Conservation (phyloP, 2,113 vertebrate species). For the Geococcyx californianus region DNA sequence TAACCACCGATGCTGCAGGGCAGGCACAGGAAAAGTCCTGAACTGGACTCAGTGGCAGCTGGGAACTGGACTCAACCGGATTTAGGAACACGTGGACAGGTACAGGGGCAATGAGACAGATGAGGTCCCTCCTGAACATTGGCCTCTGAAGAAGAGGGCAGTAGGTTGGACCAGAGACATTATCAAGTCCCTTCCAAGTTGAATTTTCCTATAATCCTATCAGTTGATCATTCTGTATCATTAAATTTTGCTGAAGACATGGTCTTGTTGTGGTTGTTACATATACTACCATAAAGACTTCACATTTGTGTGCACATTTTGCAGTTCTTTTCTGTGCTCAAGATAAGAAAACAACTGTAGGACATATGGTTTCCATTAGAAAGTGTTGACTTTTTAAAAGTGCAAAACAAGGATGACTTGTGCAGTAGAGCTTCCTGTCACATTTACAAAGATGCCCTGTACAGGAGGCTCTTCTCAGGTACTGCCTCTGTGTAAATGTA, state of each 20-base stretch:
- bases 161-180: background rate
- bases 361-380: background rate
- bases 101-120: too few species aligned
- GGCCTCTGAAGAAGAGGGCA: background rate
- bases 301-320: background rate
- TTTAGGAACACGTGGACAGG: too few species aligned
- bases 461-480: background rate
- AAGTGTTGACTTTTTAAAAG: slow-evolving; percentile 28
- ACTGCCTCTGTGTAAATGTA: slow-evolving; percentile 28
- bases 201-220: background rate
- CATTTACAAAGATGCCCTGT: background rate
- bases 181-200: background rate
- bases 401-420: slow-evolving; percentile 7
- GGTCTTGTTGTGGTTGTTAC: background rate
- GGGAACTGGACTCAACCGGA: too few species aligned
- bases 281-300: background rate
- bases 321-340: background rate
- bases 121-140: too few species aligned
- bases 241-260: background rate
- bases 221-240: background rate
- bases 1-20: too few species aligned
- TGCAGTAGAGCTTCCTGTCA: background rate
- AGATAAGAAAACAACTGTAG: background rate
- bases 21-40: too few species aligned
- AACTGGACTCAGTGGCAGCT: too few species aligned